A percentile compares a stretch with the other conserved stretches of the same genome.
Conservation (phyloP, 2,797 vertebrate genomes). For the Myripristis murdjan region DNA sequence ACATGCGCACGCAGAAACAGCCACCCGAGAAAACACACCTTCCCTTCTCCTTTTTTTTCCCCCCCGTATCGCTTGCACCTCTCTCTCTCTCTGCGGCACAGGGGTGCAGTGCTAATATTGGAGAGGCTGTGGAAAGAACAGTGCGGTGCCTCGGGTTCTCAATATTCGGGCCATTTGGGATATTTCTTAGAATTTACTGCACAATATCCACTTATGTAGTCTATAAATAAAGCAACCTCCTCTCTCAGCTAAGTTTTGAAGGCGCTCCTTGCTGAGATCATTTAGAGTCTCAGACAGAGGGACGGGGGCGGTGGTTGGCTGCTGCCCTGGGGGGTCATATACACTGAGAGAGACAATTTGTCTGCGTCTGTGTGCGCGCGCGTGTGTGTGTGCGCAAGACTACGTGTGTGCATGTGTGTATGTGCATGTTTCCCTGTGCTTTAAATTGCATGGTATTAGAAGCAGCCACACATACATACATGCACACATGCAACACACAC, state of each 20-base stretch:
- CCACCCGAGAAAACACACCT: conserved; percentile 31
- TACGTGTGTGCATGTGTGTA: conserved; percentile 29
- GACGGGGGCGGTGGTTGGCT: conserved; percentile 68
- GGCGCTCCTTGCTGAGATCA: conserved; percentile 73
- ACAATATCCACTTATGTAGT: conserved; percentile 70
- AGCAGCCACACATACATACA: conserved; percentile 64
- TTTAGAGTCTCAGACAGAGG: conserved; percentile 73
- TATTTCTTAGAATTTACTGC: conserved; percentile 67
- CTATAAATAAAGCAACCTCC: conserved; percentile 73
- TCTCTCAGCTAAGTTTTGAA: conserved; percentile 64
- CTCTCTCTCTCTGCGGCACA: conserved; percentile 42
- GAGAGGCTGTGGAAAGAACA: conserved; percentile 27
- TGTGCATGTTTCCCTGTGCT: conserved; percentile 48
- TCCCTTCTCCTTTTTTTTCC: neutral
- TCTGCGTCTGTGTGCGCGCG: conserved; percentile 62
- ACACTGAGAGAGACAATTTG: conserved; percentile 71
- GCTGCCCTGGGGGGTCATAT: conserved; percentile 74
- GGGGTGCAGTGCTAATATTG: conserved; percentile 39
- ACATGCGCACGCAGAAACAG: conserved; percentile 29
- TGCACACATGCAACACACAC: too few species aligned
- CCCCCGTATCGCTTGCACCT: conserved; percentile 21
- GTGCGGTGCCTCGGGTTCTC: conserved; percentile 46
- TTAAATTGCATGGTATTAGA: conserved; percentile 68
- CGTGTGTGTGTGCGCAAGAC: too few species aligned
- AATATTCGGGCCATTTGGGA: conserved; percentile 67